phyloP scores from a whole-genome alignment of 23 tunicate genomes.

The Oikopleura albicans region DNA sequence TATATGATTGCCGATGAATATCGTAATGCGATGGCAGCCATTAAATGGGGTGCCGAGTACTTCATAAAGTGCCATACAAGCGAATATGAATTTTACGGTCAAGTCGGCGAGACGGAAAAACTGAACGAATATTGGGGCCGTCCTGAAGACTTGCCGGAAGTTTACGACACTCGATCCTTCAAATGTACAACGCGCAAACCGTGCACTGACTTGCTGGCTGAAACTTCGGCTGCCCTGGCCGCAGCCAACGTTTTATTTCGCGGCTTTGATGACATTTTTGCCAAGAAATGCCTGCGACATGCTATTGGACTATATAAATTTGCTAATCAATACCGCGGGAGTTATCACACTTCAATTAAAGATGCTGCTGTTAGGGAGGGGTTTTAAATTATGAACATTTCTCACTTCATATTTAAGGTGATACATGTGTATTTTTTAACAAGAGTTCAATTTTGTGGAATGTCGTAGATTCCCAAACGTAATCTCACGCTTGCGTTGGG shows the following conservation, averaged over 20 bases:
- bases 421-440: background rate
- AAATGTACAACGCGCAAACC: slow-evolving; percentile 44
- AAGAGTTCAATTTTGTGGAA: background rate
- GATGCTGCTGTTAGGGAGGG: slow-evolving; percentile 27
- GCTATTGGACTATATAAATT: slow-evolving; percentile 37
- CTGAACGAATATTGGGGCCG: slow-evolving; percentile 58
- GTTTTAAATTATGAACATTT: slow-evolving; percentile 17
- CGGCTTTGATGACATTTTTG: background rate
- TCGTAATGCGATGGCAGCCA: slow-evolving; percentile 34
- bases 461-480: slow-evolving; percentile 25
- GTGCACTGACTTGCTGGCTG: slow-evolving; percentile 77
- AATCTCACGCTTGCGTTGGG: too few relatives aligned
- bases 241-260: slow-evolving; percentile 44
- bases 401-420: too few relatives aligned
- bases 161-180: slow-evolving; percentile 31
- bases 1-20: slow-evolving; percentile 57
- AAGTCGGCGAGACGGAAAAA: slow-evolving; percentile 44
- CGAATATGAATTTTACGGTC: slow-evolving; percentile 36
- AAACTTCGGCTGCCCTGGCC: slow-evolving; percentile 72
- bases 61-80: slow-evolving; percentile 58
- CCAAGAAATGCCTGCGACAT: slow-evolving; percentile 18
- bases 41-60: slow-evolving; percentile 87
- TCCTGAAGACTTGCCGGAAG: slow-evolving; percentile 55
- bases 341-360: slow-evolving; percentile 40
- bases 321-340: slow-evolving; percentile 48